Percentiles rank a stretch among this genome's conserved stretches.
Evolutionary conservation across 2,888 invertebrate species (phyloP).

Genomic region (Apamea anceps): DNA sequence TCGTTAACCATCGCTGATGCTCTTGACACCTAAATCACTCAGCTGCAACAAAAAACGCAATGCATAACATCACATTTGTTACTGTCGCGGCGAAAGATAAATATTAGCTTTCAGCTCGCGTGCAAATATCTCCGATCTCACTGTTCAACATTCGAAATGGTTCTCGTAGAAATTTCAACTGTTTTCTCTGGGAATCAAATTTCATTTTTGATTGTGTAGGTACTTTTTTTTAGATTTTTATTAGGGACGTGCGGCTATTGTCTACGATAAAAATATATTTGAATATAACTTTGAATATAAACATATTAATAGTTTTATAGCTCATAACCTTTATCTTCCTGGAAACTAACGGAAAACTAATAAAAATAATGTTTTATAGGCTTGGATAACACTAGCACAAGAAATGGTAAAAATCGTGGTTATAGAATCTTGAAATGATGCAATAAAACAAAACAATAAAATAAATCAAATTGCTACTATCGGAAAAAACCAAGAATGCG

Average conservation of each 20-base stretch:
- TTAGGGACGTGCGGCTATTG: constrained; percentile 54
- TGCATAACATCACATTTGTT: constrained; percentile 50
- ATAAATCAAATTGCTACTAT: not conserved
- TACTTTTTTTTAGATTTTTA: constrained; percentile 45
- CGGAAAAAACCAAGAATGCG: constrained; percentile 11
- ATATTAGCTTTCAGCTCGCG: constrained; percentile 74
- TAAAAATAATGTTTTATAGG: constrained; percentile 25
- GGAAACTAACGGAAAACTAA: constrained; percentile 52
- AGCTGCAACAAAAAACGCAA: constrained; percentile 56
- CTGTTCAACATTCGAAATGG: constrained; percentile 60
- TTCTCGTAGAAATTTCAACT: constrained; percentile 63
- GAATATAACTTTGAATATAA: constrained; percentile 54
- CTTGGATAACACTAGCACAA: not conserved
- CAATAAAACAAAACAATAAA: constrained; percentile 12
- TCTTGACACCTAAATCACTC: constrained; percentile 47
- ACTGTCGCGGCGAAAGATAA: constrained; percentile 48
- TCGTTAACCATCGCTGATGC: constrained; percentile 57
- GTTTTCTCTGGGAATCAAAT: constrained; percentile 53
- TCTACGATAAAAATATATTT: constrained; percentile 51
- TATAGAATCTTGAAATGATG: constrained; percentile 13
- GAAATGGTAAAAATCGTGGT: not conserved
- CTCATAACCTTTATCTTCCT: constrained; percentile 58
- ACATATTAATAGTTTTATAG: constrained; percentile 62
- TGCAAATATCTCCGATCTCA: constrained; percentile 78
- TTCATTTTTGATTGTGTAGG: constrained; percentile 44